A percentile compares a stretch with the other conserved stretches of the same genome.
phyloP scores from a whole-genome alignment of 2,888 invertebrate species.

The Zeuzera pyrina region DNA sequence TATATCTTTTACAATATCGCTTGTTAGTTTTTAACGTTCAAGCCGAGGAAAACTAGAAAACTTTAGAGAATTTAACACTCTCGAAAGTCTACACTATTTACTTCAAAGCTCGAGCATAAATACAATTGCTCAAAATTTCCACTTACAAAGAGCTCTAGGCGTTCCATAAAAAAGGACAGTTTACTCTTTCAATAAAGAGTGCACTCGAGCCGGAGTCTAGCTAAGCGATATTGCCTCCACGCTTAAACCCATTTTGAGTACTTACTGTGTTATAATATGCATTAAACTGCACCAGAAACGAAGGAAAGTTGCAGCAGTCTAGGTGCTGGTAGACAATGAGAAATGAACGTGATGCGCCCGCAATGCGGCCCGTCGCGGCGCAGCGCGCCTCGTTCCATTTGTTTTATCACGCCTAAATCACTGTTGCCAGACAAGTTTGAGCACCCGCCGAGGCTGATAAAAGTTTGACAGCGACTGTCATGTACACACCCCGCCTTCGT shows the following conservation, averaged over 20 bases:
- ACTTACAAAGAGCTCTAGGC: constrained; percentile 55
- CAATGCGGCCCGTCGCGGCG: constrained; percentile 51
- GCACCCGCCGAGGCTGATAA: constrained; percentile 39
- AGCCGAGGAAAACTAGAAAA: no score
- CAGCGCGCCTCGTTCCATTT: constrained; percentile 48
- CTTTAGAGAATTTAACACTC: no score
- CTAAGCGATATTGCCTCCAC: constrained; percentile 50
- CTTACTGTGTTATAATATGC: constrained; percentile 68
- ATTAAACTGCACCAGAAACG: constrained; percentile 57
- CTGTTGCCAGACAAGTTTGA: constrained; percentile 57
- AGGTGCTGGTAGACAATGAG: constrained; percentile 61
- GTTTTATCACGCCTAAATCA: constrained; percentile 67
- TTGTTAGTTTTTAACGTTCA: no score
- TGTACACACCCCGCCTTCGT: constrained; percentile 44
- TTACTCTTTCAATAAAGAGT: constrained; percentile 67
- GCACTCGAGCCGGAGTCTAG: constrained; percentile 40
- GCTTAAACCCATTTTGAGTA: constrained; percentile 57
- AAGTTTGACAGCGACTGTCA: constrained; percentile 65
- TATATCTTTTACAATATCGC: no score
- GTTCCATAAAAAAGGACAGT: constrained; percentile 65
- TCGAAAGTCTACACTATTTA: constrained; percentile 57
- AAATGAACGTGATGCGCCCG: constrained; percentile 65
- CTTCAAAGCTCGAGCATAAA: constrained; percentile 54
- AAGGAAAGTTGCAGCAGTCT: constrained; percentile 47
- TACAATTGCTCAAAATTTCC: constrained; percentile 54